Percentiles rank a stretch among this genome's conserved stretches.
phyloP scores from a whole-genome alignment of 2,888 invertebrate genomes.

The Phrixothrix hirtus region DNA sequence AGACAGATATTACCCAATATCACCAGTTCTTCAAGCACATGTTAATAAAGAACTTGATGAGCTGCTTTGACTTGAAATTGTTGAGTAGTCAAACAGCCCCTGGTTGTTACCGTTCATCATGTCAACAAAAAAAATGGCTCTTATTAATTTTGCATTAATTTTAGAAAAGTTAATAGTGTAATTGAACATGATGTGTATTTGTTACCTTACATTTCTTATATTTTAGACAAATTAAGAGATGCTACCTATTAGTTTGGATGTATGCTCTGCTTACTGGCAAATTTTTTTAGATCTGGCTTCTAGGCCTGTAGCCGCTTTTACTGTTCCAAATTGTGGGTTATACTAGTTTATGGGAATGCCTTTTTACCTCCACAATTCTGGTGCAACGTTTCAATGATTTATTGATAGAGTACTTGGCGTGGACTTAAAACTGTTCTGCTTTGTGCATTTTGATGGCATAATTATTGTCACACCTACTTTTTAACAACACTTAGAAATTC shows the following conservation, averaged over 20 bases:
- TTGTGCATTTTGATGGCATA: slow-evolving; percentile 34
- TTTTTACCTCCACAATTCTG: slow-evolving; percentile 9
- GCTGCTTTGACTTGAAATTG: background rate
- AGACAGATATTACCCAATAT: background rate
- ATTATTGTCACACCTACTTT: slow-evolving; percentile 30
- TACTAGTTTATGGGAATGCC: slow-evolving; percentile 20
- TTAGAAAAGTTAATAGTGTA: slow-evolving; percentile 33
- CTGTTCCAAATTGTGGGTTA: slow-evolving; percentile 16
- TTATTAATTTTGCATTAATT: slow-evolving; percentile 38
- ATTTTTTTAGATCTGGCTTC: slow-evolving; percentile 15
- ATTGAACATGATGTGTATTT: slow-evolving; percentile 32
- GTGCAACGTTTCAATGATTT: slow-evolving; percentile 8
- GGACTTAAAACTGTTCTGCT: slow-evolving; percentile 12
- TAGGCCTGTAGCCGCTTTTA: slow-evolving; percentile 14
- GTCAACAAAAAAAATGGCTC: slow-evolving; percentile 43
- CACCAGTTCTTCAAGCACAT: background rate
- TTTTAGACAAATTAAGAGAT: slow-evolving; percentile 37
- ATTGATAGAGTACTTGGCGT: slow-evolving; percentile 3
- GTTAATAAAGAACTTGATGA: background rate
- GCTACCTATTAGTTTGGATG: slow-evolving; percentile 37
- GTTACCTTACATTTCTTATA: slow-evolving; percentile 37
- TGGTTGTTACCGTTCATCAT: slow-evolving; percentile 20
- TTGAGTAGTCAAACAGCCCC: background rate
- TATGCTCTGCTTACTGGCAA: slow-evolving; percentile 40
- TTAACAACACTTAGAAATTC: slow-evolving; percentile 28